Conservation (phyloP, 2,797 vertebrate species). For the Danio kyathit region DNA sequence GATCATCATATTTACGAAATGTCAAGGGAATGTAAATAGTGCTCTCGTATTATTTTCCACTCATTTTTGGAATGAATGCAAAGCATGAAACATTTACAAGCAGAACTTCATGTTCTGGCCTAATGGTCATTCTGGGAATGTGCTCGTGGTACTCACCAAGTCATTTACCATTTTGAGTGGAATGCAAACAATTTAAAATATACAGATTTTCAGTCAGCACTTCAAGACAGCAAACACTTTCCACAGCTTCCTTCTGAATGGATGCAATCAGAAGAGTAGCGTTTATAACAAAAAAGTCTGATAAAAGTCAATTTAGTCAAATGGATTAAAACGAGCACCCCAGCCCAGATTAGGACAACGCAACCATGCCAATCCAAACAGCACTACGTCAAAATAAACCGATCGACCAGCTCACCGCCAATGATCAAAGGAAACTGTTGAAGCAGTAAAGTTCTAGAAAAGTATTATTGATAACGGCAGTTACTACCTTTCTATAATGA, state of each 20-base stretch:
- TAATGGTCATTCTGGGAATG: neutral
- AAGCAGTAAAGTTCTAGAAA: neutral
- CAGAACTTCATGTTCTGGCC: neutral
- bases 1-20: neutral
- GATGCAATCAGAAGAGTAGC: neutral
- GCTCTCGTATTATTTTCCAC: neutral
- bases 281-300: neutral
- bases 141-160: neutral
- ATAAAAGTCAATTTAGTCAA: neutral
- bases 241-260: neutral
- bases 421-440: neutral
- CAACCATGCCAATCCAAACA: neutral
- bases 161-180: neutral
- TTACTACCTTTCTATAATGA: neutral
- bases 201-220: neutral
- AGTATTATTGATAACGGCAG: neutral
- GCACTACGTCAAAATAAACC: neutral
- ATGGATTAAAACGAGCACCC: neutral
- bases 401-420: slow-evolving; percentile 4
- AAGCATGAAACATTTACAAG: slow-evolving; percentile 12
- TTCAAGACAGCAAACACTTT: neutral
- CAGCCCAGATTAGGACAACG: neutral
- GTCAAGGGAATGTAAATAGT: neutral
- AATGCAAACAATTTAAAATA: slow-evolving; percentile 16
- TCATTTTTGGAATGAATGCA: neutral